These are phyloP conservation scores for Metallyticus violacea DNA, from an alignment of 2,888 invertebrate genomes.

Conservation along the genomic window DNA sequence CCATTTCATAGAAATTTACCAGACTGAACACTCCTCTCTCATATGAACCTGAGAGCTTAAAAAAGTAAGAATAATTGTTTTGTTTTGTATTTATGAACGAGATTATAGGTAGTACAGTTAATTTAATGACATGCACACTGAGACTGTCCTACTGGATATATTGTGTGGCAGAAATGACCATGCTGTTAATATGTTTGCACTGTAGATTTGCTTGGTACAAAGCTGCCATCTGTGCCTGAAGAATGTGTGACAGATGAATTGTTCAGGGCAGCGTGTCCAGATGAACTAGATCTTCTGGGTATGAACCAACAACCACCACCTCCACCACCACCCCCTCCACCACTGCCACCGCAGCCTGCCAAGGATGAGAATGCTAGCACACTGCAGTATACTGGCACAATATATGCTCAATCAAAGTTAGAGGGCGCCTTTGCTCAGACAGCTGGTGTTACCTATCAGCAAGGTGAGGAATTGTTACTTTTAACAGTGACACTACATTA, in stretches of 20 bases:
- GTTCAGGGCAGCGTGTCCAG: neutral
- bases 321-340: neutral
- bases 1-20: too few species aligned
- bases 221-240: conserved; percentile 61
- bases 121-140: too few species aligned
- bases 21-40: too few species aligned
- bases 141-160: too few species aligned
- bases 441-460: conserved; percentile 16
- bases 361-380: neutral
- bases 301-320: neutral
- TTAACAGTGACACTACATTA: too few species aligned
- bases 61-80: too few species aligned
- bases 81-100: too few species aligned
- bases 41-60: too few species aligned
- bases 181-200: too few species aligned
- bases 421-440: conserved; percentile 15
- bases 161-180: too few species aligned
- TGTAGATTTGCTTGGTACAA: conserved; percentile 55
- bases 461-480: too few species aligned
- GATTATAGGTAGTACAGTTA: too few species aligned
- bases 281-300: conserved; percentile 1
- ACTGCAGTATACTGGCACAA: conserved; percentile 46
- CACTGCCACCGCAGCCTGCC: neutral
- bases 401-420: conserved; percentile 42
- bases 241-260: conserved; percentile 44